phyloP scores from a whole-genome alignment of 2,888 invertebrate species.

The Gibbula magus region DNA sequence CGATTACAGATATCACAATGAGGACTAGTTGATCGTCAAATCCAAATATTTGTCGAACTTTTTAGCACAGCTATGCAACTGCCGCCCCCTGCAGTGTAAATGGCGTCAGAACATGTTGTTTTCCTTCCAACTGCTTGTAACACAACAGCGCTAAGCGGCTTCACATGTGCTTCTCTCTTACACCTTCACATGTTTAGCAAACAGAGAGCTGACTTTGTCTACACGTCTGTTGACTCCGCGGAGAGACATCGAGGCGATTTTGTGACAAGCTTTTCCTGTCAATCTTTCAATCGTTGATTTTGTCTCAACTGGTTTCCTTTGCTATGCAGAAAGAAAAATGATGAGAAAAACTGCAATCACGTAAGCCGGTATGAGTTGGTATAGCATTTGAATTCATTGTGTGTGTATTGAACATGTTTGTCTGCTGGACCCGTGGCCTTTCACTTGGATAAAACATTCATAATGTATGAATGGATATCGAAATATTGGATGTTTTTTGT shows the following conservation, averaged over 20 bases:
- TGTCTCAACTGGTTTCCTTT: no score
- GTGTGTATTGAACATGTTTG: no score
- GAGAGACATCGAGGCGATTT: background rate
- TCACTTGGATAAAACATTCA: no score
- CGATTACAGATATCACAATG: no score
- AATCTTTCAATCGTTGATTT: background rate
- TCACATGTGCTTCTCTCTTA: background rate
- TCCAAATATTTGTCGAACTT: conserved; percentile 19
- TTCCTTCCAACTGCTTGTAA: conserved; percentile 2
- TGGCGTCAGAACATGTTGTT: background rate
- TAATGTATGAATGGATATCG: no score
- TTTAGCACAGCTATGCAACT: background rate
- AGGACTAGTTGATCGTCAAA: background rate
- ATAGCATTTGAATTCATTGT: no score
- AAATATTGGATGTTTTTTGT: no score
- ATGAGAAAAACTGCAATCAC: no score
- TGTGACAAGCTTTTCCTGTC: no score
- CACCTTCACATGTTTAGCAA: background rate
- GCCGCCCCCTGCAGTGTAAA: background rate
- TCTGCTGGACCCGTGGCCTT: no score
- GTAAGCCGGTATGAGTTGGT: no score
- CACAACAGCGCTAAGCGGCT: conserved; percentile 16
- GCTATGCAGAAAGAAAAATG: no score
- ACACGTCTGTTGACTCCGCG: background rate
- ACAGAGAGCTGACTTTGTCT: background rate